A percentile compares a stretch with the other conserved stretches of the same genome.
These are phyloP conservation scores for Corythaeola cristata DNA, from an alignment of 2,113 vertebrate genomes.

Conservation along the genomic window DNA sequence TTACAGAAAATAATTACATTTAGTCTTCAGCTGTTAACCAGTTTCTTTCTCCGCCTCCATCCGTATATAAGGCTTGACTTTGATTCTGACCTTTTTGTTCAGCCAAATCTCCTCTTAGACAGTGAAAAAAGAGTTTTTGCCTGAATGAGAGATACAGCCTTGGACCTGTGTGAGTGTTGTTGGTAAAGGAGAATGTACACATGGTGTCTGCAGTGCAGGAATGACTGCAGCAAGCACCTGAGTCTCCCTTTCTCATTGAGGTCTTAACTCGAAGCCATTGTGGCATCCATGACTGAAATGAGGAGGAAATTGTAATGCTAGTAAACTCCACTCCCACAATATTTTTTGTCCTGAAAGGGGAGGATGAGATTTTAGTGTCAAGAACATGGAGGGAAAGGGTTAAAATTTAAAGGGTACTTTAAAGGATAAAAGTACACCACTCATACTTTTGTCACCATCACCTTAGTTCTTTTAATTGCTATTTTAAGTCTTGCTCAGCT, in stretches of 20 bases:
- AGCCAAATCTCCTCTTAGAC: neutral
- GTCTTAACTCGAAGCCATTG: neutral
- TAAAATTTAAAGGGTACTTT: neutral
- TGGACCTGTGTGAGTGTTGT: neutral
- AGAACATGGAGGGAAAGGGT: neutral
- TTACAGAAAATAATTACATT: slow-evolving; percentile 20
- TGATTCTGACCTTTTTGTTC: neutral
- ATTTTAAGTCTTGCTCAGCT: neutral
- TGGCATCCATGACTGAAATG: neutral
- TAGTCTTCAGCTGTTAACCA: neutral
- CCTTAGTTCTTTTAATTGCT: neutral
- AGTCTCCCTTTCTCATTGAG: neutral
- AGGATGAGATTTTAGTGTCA: neutral
- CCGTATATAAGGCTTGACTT: neutral
- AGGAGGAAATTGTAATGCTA: neutral
- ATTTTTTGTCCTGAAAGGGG: neutral
- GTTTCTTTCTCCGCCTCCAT: neutral
- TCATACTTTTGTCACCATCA: neutral
- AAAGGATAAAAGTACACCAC: neutral
- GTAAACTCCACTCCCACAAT: neutral
- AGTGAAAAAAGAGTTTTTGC: neutral
- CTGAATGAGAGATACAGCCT: neutral
- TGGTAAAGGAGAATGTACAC: neutral
- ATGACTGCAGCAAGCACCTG: neutral
- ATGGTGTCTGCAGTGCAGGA: neutral